Evolutionary conservation across 2,113 vertebrate species (phyloP), one percentile per base, ranked within the genome.

Genomic region (Oenanthe melanoleuca): DNA sequence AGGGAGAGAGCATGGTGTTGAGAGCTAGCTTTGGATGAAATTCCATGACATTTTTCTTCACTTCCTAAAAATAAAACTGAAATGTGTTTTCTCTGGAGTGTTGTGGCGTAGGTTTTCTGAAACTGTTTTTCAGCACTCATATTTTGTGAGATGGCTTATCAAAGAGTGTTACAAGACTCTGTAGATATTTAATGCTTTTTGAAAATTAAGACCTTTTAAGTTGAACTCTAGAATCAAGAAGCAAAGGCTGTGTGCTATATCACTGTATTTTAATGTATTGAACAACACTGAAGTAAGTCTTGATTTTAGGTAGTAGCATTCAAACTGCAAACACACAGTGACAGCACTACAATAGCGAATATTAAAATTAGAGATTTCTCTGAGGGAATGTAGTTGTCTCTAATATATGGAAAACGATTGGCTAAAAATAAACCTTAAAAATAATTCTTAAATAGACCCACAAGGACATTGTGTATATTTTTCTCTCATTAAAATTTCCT

Each of bases 401-500:
- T 83, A 92, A 67, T 84, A 50, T 83, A 75, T 56, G 57, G 31
- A 92, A 93, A 94, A 31, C 3, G 38, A 34, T 56, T 78, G 60
- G 49, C 45, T 74, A 84, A 91, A 92, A 94, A 95, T 78, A 85
- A 91, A 93, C 53, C 53, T 87, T 85, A 53, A 91, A 92, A 93
- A 82, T 88, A 45, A 89, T 81, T 94, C 37, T 89, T 90, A 74
- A 75, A 89, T 47, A 75, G 49, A 95, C 78, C 56, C 19, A 3
- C 38, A 88, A 95, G 79, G 56, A 91, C 61, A 65, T 40, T 89
- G 24, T 90, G 56, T 83, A 33, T 81, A 71, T 81, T 92, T 97
- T 94, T 91, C 88, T 89, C 80, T 92, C 57, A 55, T 94, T 91
- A 89, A 91, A 86, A 83, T 92, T 90, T 95, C 40, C 73, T 83